Evolutionary conservation across 30 jellyfish, hydroid and myxozoan species (phyloP).

Genomic region (Calvadosia cruxmelitensis): DNA sequence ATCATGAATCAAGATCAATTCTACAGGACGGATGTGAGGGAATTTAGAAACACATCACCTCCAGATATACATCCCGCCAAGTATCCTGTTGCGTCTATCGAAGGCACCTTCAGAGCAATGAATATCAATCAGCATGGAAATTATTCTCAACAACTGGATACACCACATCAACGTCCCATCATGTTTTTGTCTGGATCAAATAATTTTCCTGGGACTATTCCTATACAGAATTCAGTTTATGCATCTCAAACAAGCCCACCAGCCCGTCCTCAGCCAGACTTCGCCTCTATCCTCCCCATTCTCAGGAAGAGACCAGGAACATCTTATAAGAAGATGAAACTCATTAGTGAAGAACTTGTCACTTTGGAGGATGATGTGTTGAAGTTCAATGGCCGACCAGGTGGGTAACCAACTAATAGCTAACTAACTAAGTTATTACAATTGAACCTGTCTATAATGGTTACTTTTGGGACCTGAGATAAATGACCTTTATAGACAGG

Average conservation of each 20-base stretch:
- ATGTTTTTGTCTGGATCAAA: not conserved
- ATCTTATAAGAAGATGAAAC: not conserved
- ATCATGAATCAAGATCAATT: too few species aligned
- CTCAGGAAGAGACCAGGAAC: not conserved
- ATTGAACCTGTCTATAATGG: too few species aligned
- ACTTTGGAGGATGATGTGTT: not conserved
- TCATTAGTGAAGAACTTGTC: not conserved
- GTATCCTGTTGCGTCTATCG: not conserved
- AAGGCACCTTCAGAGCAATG: not conserved
- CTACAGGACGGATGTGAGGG: too few species aligned
- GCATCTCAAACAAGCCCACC: not conserved
- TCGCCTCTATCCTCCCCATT: not conserved
- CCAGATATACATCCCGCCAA: not conserved
- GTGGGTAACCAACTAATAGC: too few species aligned
- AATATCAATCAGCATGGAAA: not conserved
- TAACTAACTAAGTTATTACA: too few species aligned
- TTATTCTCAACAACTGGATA: too few species aligned
- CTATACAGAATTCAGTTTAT: not conserved
- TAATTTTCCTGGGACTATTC: not conserved
- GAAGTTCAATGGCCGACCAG: not conserved
- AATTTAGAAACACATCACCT: too few species aligned
- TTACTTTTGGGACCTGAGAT: too few species aligned
- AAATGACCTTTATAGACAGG: too few species aligned
- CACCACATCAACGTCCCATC: not conserved
- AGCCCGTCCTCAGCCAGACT: not conserved